A percentile compares a stretch with the other conserved stretches of the same genome.
Conservation (phyloP, 2,888 invertebrate genomes). For the Acrobeloides nanus region DNA sequence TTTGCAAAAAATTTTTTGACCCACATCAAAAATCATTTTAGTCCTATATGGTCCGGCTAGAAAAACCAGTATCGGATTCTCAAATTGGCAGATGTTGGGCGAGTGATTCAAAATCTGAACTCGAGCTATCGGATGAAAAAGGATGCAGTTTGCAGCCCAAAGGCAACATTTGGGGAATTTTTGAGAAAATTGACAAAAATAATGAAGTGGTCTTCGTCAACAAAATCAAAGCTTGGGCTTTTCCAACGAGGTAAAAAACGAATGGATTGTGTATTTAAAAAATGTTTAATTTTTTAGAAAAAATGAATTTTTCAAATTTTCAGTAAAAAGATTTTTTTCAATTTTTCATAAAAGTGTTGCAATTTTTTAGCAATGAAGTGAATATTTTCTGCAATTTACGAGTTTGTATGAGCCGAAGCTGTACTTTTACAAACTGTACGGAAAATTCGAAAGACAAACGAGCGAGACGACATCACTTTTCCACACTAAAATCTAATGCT, state of each 20-base stretch:
- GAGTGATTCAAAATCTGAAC: constrained; percentile 40
- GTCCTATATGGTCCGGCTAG: constrained; percentile 31
- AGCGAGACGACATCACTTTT: constrained; percentile 5
- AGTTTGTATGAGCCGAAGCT: constrained; percentile 35
- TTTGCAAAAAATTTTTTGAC: too few species aligned
- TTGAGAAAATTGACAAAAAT: constrained; percentile 32
- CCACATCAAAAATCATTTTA: constrained; percentile 8
- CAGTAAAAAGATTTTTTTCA: constrained; percentile 9
- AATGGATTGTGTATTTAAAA: constrained; percentile 3
- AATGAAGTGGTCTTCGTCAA: constrained; percentile 39
- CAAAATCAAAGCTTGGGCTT: constrained; percentile 52
- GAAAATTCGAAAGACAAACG: neutral
- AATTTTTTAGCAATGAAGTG: constrained; percentile 46
- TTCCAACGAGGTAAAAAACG: constrained; percentile 45
- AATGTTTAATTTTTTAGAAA: neutral
- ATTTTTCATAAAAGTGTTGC: constrained; percentile 5
- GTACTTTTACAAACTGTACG: constrained; percentile 30
- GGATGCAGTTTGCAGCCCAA: constrained; percentile 46
- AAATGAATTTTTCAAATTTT: constrained; percentile 5
- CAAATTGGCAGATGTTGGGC: constrained; percentile 51
- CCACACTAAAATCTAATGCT: constrained; percentile 6
- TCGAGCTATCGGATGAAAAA: constrained; percentile 43
- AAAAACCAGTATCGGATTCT: constrained; percentile 31
- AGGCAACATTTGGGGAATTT: constrained; percentile 49
- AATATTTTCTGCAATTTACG: constrained; percentile 53